phyloP scores from a whole-genome alignment of 2,113 vertebrate genomes.

The Caretta caretta region DNA sequence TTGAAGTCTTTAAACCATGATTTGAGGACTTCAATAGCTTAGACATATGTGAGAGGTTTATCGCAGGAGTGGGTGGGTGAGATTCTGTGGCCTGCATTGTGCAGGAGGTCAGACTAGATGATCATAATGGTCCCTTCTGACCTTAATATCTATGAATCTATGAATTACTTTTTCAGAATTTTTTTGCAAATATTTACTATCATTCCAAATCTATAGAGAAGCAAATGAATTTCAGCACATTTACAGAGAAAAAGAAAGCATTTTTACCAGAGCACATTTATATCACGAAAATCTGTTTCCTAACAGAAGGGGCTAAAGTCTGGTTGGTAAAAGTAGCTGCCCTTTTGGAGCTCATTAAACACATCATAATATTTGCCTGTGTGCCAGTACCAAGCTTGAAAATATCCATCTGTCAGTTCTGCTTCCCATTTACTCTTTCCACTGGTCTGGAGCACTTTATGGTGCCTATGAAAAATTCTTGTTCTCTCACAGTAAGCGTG shows the following conservation, averaged over 20 bases:
- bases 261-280: neutral
- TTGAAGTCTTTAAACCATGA: too few species aligned
- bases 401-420: neutral
- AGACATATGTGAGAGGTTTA: too few species aligned
- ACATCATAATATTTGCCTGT: neutral
- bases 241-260: neutral
- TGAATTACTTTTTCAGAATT: neutral
- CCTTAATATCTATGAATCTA: too few species aligned
- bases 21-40: too few species aligned
- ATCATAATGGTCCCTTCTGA: too few species aligned
- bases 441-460: neutral
- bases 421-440: constrained; percentile 14
- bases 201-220: neutral
- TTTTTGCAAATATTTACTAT: neutral
- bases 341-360: neutral
- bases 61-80: too few species aligned
- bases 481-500: neutral
- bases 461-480: neutral
- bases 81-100: too few species aligned
- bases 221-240: neutral
- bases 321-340: neutral
- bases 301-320: neutral
- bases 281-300: neutral
- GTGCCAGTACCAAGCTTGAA: neutral
- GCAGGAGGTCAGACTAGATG: too few species aligned